A percentile compares a stretch with the other conserved stretches of the same genome.
Conservation (phyloP, 2,797 vertebrate genomes). For the Rousettus madagascariensis region DNA sequence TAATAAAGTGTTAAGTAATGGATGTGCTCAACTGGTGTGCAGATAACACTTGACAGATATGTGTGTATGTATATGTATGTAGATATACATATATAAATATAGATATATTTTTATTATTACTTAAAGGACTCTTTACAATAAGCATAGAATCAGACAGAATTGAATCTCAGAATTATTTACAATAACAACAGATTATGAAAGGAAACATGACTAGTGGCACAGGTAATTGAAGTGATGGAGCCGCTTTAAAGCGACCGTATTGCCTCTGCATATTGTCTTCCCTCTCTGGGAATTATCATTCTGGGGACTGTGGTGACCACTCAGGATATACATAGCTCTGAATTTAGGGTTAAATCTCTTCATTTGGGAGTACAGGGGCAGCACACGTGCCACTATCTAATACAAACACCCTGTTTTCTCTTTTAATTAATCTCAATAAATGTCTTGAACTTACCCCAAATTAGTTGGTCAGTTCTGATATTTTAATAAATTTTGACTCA, state of each 20-base stretch:
- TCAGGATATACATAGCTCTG: not conserved
- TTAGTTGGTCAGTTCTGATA: not conserved
- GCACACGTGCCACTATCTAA: not conserved
- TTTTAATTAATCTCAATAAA: not conserved
- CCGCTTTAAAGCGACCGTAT: not conserved
- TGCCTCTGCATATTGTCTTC: not conserved
- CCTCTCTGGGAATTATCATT: not conserved
- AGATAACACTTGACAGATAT: not conserved
- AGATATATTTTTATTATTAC: not conserved
- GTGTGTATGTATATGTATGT: not conserved
- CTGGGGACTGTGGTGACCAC: not conserved
- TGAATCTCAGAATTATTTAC: not conserved
- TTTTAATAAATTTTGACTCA: not conserved
- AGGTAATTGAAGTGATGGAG: not conserved
- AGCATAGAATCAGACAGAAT: not conserved
- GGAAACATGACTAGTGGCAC: not conserved
- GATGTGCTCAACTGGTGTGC: not conserved
- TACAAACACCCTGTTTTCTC: not conserved
- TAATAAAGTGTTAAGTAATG: not conserved
- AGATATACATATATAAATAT: not conserved
- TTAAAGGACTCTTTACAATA: not conserved
- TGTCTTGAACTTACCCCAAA: not conserved
- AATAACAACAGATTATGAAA: not conserved
- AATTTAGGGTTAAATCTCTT: not conserved
- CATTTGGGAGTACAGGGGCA: not conserved